Evolutionary conservation across 2,888 invertebrate species (phyloP), one percentile per base, ranked within the genome.

Genomic region (Tipula vernalis): DNA sequence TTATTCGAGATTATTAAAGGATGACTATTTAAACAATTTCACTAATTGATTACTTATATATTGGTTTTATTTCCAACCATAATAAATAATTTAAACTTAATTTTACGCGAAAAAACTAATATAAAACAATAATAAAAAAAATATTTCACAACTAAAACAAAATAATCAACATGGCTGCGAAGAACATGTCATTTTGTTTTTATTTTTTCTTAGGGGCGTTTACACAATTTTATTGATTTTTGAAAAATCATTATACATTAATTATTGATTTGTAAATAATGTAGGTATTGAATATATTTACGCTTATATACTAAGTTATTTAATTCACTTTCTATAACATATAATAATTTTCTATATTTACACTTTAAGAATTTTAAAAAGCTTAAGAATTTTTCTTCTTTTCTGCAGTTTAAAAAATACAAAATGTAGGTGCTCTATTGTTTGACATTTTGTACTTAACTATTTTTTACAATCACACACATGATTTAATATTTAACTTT

Each of bases 131-230:
- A 36, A n/a, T 36, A 84, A 36, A 13, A 84, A 84, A 84, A 84
- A 39, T 15, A 84, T 36, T 39, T 84, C n/a, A 84, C 15, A 39
- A 84, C 84, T 84, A 84, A 41, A 51, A 39, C 84, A 84, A 84
- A 84, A 84, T 84, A 84, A 84, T 84, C 84, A 84, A 84, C 84
- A 84, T 84, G 84, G 84, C 71, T 71, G 71, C 84, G 84, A 39
- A 28, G 28, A 28, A 39, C 84, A 84, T 84, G 84, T 84, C 84
- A 84, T 84, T 84, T 84, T 84, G 84, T 84, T 84, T 84, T 84
- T n/a, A 10, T 84, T 36, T 83, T 84, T 84, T 84, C n/a, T n/a
- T 84, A 84, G 84, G 84, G 84, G 84, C 84, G 84, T 84, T 84
- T 41, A 84, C 84, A 84, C 84, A 84, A 71, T 39, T 84, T 84